Base-by-base conservation (phyloP, 2,113 vertebrate genomes). In the Shinisaurus crocodilurus region DNA sequence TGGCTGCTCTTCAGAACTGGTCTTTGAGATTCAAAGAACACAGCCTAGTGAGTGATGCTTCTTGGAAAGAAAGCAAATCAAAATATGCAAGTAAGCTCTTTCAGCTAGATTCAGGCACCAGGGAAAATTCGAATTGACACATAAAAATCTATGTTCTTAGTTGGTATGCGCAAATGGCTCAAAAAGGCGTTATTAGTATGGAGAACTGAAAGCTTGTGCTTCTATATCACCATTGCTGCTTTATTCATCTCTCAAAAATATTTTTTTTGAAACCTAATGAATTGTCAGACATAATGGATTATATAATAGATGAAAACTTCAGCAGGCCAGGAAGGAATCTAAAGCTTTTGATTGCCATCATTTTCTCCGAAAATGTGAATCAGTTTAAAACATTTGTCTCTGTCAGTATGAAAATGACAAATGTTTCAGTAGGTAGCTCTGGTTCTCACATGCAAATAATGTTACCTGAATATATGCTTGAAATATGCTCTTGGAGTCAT, bases 361-460 rank as follows among this genome's bases (percentile, higher is more conserved):
- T 76, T 95, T 91, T 92, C 9, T 94, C 57, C 89, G 57, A 75
- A 94, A 94, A 70, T 45, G 57, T 91, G 90, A 93, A 82, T 91
- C 75, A 74, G 4, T 93, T 94, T 92, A 86, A 94, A 95, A n/a
- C 37, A 88, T 80, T 63, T 85, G 80, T 90, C 72, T 94, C 12
- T 72, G 23, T 87, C 90, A 92, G 9, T 70, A 85, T 6, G 48
- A 37, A 82, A 91, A 85, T 92, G 43, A 69, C 74, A 84, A 27
- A 32, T 85, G n/a, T 94, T 95, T 94, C 92, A 90, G 43, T 79
- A 90, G 54, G 65, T 45, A 88, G 48, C 82, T 93, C 70, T 92
- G 80, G 25, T n/a, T 95, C 72, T 94, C 50, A 87, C 86, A 92
- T 94, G 90, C 87, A 96, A 96, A 96, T 96, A 95, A 88, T 86